A percentile compares a stretch with the other conserved stretches of the same genome.
phyloP scores from a whole-genome alignment of 2,888 invertebrate species.

The Clepsis dumicolana region DNA sequence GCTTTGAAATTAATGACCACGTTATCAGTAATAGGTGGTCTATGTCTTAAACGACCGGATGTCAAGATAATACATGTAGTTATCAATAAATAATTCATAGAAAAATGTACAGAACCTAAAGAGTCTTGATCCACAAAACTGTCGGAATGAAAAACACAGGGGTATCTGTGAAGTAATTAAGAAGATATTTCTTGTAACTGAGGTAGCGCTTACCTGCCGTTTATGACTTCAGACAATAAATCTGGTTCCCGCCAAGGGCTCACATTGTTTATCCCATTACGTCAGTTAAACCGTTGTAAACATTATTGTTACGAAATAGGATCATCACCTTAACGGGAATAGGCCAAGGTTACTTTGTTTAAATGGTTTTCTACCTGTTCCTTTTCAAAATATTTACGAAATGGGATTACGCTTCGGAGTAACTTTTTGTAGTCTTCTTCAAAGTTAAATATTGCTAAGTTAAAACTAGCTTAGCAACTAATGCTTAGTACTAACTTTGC shows the following conservation, averaged over 20 bases:
- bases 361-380: slow-evolving; percentile 68
- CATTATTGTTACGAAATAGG: slow-evolving; percentile 66
- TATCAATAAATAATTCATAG: slow-evolving; percentile 45
- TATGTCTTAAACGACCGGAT: slow-evolving; percentile 40
- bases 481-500: not conserved
- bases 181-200: slow-evolving; percentile 71
- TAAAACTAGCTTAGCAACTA: not conserved
- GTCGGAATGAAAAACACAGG: slow-evolving; percentile 57
- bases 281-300: slow-evolving; percentile 70
- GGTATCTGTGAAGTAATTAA: slow-evolving; percentile 71
- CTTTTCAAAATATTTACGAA: slow-evolving; percentile 44
- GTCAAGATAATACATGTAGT: slow-evolving; percentile 47
- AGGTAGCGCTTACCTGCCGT: slow-evolving; percentile 81
- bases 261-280: slow-evolving; percentile 80
- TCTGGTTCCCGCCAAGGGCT: slow-evolving; percentile 54
- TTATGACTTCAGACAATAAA: slow-evolving; percentile 70
- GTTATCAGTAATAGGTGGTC: slow-evolving; percentile 19
- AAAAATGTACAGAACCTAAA: slow-evolving; percentile 21
- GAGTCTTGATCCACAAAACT: slow-evolving; percentile 56
- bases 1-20: slow-evolving; percentile 11
- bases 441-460: slow-evolving; percentile 8
- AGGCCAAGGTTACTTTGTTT: slow-evolving; percentile 55
- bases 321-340: slow-evolving; percentile 79
- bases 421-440: slow-evolving; percentile 20
- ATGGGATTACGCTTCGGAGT: slow-evolving; percentile 34